Evolutionary conservation across 2,113 vertebrate species (phyloP), one percentile per base, ranked within the genome.

Genomic region (Oncorhynchus keta): DNA sequence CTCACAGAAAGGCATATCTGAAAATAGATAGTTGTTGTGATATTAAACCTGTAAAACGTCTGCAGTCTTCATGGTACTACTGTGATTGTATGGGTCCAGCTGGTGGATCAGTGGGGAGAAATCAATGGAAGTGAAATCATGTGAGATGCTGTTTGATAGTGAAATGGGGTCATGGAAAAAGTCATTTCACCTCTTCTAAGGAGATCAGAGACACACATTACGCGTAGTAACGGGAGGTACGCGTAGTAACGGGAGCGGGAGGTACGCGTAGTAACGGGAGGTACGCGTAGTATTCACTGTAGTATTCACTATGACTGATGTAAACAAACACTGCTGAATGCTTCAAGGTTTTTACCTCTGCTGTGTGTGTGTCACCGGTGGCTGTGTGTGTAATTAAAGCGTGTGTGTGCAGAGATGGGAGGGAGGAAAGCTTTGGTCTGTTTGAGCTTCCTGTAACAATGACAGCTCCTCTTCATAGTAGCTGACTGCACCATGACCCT

Each of bases 401-500:
- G 20, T 26, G 57, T 71, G 75, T 7, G 57, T 71, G 75, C 11
- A 8, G 66, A 12, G 73, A 2, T 2, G 24, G 75, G 49, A 55
- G 14, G 39, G 16, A 26, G 12, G 62, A 69, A 32, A 14, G 76
- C 66, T 84, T 78, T 62, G 70, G 80, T 66, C 12, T 13, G 81
- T 80, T 83, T 83, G 85, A 74, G 68, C 84, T 90, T 88, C 84
- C 89, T 85, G 83, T 81, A 90, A 88, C 89, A 89, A 88, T 89
- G 87, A 89, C 86, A 35, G 83, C 84, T 80, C 81, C 84, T 87
- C 83, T 87, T 84, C 90, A 89, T 86, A 87, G 89, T 86, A 83
- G 84, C 86, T 91, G 91, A 91, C 91, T 91, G 90, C 84, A 76
- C 89, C 45, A 78, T 91, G 90, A 92, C 90, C 90, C 90, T 82